phyloP scores from a whole-genome alignment of 2,888 invertebrate species.

The Mythimna loreyi region DNA sequence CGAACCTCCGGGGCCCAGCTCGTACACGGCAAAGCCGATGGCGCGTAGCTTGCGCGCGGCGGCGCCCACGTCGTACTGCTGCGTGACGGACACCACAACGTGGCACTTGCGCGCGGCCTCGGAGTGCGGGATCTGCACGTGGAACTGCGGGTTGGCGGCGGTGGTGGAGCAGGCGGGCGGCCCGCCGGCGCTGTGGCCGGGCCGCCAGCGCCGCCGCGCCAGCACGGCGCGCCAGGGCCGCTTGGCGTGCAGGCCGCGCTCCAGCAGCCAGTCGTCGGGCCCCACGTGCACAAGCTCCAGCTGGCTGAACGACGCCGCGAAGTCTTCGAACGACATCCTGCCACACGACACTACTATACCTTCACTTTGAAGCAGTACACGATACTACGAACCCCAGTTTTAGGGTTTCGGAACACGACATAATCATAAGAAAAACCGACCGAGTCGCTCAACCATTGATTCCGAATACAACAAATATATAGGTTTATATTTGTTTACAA shows the following conservation, averaged over 20 bases:
- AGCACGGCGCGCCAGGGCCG: constrained; percentile 93
- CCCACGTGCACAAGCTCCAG: constrained; percentile 94
- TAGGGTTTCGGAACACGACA: no score
- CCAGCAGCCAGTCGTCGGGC: constrained; percentile 94
- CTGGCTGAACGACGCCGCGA: constrained; percentile 92
- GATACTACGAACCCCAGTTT: not conserved
- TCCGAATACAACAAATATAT: no score
- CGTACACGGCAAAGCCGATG: constrained; percentile 94
- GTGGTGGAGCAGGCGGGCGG: constrained; percentile 92
- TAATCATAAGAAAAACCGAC: no score
- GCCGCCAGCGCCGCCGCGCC: constrained; percentile 93
- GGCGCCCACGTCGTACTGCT: constrained; percentile 91
- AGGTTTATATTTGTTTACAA: no score
- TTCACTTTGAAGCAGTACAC: not conserved
- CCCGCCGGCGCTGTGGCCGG: constrained; percentile 93
- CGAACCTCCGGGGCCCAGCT: constrained; percentile 85
- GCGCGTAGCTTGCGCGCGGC: constrained; percentile 85
- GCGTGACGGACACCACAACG: constrained; percentile 93
- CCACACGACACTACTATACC: constrained; percentile 23
- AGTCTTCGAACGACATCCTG: constrained; percentile 94
- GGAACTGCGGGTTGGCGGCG: constrained; percentile 93
- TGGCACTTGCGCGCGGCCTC: constrained; percentile 91
- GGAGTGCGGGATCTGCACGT: constrained; percentile 92
- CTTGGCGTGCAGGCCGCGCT: constrained; percentile 92
- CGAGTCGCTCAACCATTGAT: no score